These are phyloP conservation scores for Puffinus mauretanicus DNA, from an alignment of 2,113 vertebrate species.

Conservation along the genomic window DNA sequence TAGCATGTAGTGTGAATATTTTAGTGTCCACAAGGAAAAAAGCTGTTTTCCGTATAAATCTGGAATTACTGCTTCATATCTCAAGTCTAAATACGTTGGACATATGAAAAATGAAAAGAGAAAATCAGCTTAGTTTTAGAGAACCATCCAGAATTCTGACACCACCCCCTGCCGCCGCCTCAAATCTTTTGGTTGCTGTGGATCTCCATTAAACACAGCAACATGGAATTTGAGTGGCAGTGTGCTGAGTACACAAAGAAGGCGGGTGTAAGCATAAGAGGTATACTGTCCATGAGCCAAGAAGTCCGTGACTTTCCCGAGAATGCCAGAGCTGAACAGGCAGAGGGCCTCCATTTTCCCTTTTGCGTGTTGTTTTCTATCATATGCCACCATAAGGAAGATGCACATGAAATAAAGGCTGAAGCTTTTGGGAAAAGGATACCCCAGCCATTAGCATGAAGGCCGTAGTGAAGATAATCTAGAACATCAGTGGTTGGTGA, in stretches of 20 bases:
- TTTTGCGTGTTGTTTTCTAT: neutral
- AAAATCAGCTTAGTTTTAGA: neutral
- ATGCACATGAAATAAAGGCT: neutral
- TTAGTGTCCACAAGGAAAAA: neutral
- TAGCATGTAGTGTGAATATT: neutral
- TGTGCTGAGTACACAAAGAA: fast-evolving
- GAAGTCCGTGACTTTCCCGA: neutral
- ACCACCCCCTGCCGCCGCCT: fast-evolving
- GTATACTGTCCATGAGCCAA: neutral
- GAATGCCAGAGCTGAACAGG: neutral
- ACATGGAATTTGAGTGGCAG: neutral
- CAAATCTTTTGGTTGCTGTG: neutral
- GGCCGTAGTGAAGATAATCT: neutral
- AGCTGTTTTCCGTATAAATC: neutral
- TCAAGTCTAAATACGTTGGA: neutral
- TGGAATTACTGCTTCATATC: neutral
- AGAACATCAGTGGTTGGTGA: neutral
- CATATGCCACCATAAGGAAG: neutral
- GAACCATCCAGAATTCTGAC: neutral
- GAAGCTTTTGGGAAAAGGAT: neutral
- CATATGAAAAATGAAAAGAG: neutral
- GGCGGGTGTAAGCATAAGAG: neutral
- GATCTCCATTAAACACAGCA: neutral
- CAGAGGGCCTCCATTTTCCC: neutral
- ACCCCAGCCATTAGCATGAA: neutral